phyloP scores from a whole-genome alignment of 2,888 invertebrate species.

The Rhodophaea formosa region DNA sequence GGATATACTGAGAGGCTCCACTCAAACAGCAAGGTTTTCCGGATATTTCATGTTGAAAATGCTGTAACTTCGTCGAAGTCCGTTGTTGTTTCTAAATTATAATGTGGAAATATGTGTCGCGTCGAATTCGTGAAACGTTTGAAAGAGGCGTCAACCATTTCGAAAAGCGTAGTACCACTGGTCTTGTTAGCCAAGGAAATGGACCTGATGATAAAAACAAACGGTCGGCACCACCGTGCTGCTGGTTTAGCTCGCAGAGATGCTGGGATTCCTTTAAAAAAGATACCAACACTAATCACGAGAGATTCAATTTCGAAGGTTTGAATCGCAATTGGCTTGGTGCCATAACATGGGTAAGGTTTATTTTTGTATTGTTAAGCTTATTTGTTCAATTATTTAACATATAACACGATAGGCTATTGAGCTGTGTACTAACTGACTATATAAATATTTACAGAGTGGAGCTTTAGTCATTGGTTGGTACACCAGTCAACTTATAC shows the following conservation, averaged over 20 bases:
- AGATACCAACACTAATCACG: slow-evolving; percentile 58
- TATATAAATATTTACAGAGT: slow-evolving; percentile 59
- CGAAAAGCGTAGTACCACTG: slow-evolving; percentile 64
- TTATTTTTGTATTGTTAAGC: neutral
- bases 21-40: too few relatives aligned
- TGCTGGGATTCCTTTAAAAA: slow-evolving; percentile 43
- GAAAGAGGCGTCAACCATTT: slow-evolving; percentile 74
- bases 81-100: neutral
- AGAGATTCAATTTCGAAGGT: slow-evolving; percentile 67
- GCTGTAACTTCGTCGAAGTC: neutral
- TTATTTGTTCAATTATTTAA: slow-evolving; percentile 13
- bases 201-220: slow-evolving; percentile 50
- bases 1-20: too few relatives aligned
- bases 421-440: neutral
- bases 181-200: slow-evolving; percentile 51
- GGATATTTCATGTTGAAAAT: neutral
- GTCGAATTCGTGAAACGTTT: slow-evolving; percentile 73
- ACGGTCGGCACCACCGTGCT: slow-evolving; percentile 40
- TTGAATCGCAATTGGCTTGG: slow-evolving; percentile 70
- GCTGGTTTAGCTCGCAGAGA: slow-evolving; percentile 42
- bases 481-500: slow-evolving; percentile 82
- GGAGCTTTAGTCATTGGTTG: slow-evolving; percentile 83
- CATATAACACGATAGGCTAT: too few relatives aligned
- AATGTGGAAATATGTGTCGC: slow-evolving; percentile 81
- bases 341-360: slow-evolving; percentile 77